Evolutionary conservation across 2,888 invertebrate genomes (phyloP).

Genomic region (Tetheella fluctuosa): DNA sequence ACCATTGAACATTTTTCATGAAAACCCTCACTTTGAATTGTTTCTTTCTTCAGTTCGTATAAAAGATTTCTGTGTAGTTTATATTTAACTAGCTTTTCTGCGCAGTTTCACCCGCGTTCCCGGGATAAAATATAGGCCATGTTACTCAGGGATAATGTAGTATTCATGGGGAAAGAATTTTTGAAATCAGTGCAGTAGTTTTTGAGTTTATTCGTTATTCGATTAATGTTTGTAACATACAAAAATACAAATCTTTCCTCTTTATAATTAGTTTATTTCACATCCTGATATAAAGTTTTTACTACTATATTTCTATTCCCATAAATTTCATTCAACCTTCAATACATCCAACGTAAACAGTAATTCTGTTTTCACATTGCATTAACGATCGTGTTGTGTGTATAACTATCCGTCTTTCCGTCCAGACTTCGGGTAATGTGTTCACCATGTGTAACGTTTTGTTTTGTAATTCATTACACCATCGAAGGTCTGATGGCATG

Average conservation of each 20-base stretch:
- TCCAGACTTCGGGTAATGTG: conserved; percentile 21
- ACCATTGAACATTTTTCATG: conserved; percentile 22
- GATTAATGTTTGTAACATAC: too few species aligned
- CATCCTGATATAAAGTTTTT: neutral
- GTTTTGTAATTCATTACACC: conserved; percentile 10
- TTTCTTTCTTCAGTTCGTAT: neutral
- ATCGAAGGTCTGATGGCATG: neutral
- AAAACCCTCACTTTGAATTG: neutral
- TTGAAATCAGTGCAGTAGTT: too few species aligned
- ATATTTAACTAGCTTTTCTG: too few species aligned
- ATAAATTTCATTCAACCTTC: conserved; percentile 47
- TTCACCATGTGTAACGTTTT: conserved; percentile 27
- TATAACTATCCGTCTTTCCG: conserved; percentile 25
- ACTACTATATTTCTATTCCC: conserved; percentile 10
- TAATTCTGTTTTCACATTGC: conserved; percentile 42
- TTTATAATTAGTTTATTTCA: too few species aligned
- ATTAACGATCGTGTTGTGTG: conserved; percentile 38
- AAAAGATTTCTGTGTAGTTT: too few species aligned
- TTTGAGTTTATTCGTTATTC: too few species aligned
- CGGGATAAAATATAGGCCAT: too few species aligned
- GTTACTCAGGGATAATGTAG: too few species aligned
- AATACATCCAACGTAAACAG: conserved; percentile 46
- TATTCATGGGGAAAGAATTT: too few species aligned
- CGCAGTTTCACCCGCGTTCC: too few species aligned
- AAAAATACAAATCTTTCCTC: too few species aligned